phyloP scores from a whole-genome alignment of 2,113 vertebrate species.

The Brienomyrus longianalis region DNA sequence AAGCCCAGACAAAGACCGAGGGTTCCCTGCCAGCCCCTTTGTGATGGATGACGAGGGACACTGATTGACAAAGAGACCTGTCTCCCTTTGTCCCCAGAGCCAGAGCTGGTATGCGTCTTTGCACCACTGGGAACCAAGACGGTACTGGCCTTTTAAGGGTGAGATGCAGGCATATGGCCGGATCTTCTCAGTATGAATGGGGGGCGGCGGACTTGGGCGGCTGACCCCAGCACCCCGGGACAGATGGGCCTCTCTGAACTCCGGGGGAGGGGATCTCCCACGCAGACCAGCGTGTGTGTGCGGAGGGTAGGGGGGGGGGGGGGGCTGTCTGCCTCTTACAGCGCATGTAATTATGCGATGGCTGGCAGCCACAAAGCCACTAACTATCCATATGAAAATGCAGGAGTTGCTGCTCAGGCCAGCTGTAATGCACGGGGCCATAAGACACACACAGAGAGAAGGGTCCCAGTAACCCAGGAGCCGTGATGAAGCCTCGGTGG shows the following conservation, averaged over 20 bases:
- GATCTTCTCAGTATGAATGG: background rate
- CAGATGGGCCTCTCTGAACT: background rate
- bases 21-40: background rate
- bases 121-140: background rate
- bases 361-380: background rate
- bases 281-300: background rate
- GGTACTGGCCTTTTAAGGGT: background rate
- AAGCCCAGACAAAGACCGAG: background rate
- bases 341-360: background rate
- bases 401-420: background rate
- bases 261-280: background rate
- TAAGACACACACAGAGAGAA: too few relatives aligned
- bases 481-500: background rate
- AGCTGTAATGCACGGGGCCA: background rate
- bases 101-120: background rate
- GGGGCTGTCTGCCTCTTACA: background rate
- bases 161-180: background rate
- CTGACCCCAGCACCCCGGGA: constrained; percentile 10
- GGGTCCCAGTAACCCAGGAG: background rate
- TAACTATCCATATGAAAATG: background rate
- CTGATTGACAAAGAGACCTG: constrained; percentile 3
- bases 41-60: constrained; percentile 10
- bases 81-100: background rate
- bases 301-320: background rate
- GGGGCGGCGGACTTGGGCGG: background rate